Evolutionary conservation across 1,140 invertebrate genomes (phyloP).

Genomic region (Episyrphus balteatus): DNA sequence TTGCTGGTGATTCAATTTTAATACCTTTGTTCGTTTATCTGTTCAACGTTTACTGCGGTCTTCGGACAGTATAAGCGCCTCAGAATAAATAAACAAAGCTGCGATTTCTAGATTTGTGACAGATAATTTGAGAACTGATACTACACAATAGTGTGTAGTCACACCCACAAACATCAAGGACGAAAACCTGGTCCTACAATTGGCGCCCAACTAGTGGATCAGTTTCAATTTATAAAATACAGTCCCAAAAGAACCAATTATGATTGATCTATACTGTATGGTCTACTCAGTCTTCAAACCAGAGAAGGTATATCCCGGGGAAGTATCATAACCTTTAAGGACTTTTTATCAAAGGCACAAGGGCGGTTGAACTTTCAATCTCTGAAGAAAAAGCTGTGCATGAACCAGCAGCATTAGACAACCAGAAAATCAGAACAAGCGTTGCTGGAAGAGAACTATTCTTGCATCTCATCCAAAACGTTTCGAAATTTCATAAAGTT

Average conservation of each 20-base stretch:
- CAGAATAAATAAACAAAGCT: no score
- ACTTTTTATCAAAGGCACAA: background rate
- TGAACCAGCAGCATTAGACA: no score
- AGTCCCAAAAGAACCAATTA: background rate
- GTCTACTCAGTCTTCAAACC: constrained; percentile 5
- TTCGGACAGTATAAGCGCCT: no score
- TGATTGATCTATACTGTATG: constrained; percentile 12
- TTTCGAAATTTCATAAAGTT: background rate
- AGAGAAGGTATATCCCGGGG: constrained; percentile 4
- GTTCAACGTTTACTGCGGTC: no score
- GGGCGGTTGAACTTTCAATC: background rate
- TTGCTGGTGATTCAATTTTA: no score
- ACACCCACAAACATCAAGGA: background rate
- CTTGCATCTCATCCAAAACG: background rate
- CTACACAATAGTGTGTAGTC: no score
- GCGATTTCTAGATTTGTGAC: no score
- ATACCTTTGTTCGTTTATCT: no score
- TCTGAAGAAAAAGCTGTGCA: no score
- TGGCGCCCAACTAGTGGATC: no score
- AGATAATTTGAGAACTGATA: no score
- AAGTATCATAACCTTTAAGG: constrained; percentile 3
- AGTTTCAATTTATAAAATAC: no score
- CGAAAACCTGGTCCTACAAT: background rate
- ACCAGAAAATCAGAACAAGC: constrained; percentile 3
- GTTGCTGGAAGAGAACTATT: constrained; percentile 4